Percentiles rank a stretch among this genome's conserved stretches.
phyloP scores from a whole-genome alignment of 1,140 invertebrate species.

The Kradibia gibbosae region DNA sequence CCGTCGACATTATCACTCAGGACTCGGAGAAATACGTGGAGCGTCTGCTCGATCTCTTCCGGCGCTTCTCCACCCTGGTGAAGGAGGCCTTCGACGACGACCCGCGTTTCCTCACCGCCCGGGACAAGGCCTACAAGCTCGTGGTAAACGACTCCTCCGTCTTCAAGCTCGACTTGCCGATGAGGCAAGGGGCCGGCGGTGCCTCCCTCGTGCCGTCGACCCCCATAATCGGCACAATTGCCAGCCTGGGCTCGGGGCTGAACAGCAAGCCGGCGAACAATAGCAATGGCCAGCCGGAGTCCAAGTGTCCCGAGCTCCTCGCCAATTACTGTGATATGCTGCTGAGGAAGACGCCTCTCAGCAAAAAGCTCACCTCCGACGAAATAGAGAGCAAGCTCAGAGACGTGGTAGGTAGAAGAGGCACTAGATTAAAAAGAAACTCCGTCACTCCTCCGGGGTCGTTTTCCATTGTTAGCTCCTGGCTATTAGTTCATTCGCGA shows the following conservation, averaged over 20 bases:
- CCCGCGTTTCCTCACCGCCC: constrained; percentile 95
- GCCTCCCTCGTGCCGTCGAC: constrained; percentile 50
- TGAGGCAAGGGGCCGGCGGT: constrained; percentile 74
- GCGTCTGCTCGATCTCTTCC: constrained; percentile 92
- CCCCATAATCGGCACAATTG: not conserved
- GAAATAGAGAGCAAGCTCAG: constrained; percentile 95
- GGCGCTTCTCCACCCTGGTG: constrained; percentile 92
- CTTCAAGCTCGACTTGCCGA: constrained; percentile 87
- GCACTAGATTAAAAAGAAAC: too few species aligned
- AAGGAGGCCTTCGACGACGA: constrained; percentile 97
- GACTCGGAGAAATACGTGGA: constrained; percentile 99
- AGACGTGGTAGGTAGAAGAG: constrained; percentile 84
- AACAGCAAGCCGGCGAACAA: constrained; percentile 65
- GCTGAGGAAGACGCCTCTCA: constrained; percentile 94
- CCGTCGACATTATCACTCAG: constrained; percentile 95
- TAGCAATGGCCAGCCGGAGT: constrained; percentile 82
- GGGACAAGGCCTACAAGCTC: constrained; percentile 98
- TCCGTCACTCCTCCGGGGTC: too few species aligned
- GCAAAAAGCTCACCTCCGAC: constrained; percentile 96
- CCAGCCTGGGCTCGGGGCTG: not conserved
- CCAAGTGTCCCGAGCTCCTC: constrained; percentile 97
- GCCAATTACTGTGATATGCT: constrained; percentile 99
- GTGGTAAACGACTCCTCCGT: constrained; percentile 99
- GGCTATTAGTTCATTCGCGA: too few species aligned
- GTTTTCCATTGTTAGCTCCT: too few species aligned